A percentile compares a stretch with the other conserved stretches of the same genome.
Conservation (phyloP, 2,888 invertebrate species). For the Cheiracanthium punctorium region DNA sequence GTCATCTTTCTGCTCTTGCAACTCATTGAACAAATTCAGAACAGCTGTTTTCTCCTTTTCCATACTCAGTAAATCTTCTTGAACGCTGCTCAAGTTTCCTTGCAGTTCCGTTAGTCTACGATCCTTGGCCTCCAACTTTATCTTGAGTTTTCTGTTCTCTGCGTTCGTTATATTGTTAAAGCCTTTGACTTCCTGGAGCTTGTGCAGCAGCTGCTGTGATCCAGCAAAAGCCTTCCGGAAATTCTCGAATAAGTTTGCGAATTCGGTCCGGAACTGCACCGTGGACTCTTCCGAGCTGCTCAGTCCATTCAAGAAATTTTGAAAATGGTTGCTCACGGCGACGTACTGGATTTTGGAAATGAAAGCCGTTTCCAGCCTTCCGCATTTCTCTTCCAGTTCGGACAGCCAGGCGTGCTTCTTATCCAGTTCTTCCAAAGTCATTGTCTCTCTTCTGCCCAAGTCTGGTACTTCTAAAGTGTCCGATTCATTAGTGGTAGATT, state of each 20-base stretch:
- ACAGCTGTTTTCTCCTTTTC: constrained; percentile 8
- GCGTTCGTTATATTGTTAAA: neutral
- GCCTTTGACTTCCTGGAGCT: neutral
- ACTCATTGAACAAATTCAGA: neutral
- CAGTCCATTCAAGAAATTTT: constrained; percentile 22
- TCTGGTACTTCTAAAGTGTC: neutral
- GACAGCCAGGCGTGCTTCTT: constrained; percentile 25
- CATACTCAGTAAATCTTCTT: neutral
- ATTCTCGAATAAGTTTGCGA: constrained; percentile 38
- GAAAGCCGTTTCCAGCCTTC: constrained; percentile 5
- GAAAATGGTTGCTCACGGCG: constrained; percentile 38
- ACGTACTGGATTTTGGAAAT: constrained; percentile 43
- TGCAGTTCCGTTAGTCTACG: neutral
- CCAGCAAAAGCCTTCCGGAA: constrained; percentile 30
- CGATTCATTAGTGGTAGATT: neutral
- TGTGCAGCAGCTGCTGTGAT: constrained; percentile 19
- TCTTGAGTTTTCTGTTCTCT: constrained; percentile 12
- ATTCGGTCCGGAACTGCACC: neutral
- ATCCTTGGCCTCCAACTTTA: neutral
- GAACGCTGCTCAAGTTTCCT: neutral
- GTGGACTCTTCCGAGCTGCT: neutral
- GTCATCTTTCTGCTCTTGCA: neutral
- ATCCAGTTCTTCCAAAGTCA: constrained; percentile 31
- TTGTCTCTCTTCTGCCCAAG: neutral
- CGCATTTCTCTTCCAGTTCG: constrained; percentile 29